Evolutionary conservation across 2,888 invertebrate species (phyloP).

Genomic region (Polyommatus iphigenia): DNA sequence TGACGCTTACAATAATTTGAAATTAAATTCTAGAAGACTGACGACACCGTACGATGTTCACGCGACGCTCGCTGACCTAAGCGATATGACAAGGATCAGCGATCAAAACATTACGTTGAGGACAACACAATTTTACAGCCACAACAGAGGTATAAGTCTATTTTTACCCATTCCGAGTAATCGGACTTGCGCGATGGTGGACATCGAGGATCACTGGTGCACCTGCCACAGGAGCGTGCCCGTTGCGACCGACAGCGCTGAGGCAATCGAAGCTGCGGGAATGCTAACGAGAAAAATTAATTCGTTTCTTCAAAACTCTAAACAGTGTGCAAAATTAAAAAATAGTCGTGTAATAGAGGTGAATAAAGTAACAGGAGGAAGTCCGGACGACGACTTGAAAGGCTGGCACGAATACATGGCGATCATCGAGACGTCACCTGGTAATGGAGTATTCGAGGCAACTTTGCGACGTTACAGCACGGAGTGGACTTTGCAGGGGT

Average conservation of each 20-base stretch:
- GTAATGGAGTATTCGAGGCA: constrained; percentile 86
- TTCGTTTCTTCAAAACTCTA: constrained; percentile 74
- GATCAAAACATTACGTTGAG: constrained; percentile 48
- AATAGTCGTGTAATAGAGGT: constrained; percentile 60
- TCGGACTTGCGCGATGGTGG: constrained; percentile 86
- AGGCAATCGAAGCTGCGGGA: constrained; percentile 77
- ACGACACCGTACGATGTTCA: constrained; percentile 89
- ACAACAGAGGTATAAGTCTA: constrained; percentile 83
- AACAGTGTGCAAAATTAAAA: constrained; percentile 82
- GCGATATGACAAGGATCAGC: constrained; percentile 62
- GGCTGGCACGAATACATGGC: constrained; percentile 79
- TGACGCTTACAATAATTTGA: constrained; percentile 81
- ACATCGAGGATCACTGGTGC: constrained; percentile 90
- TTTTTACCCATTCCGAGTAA: constrained; percentile 84
- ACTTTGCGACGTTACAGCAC: constrained; percentile 73
- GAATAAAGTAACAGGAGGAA: constrained; percentile 78
- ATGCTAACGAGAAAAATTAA: constrained; percentile 84
- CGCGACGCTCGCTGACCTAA: constrained; percentile 85
- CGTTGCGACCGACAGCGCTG: constrained; percentile 69
- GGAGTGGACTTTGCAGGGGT: constrained; percentile 79
- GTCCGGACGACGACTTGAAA: constrained; percentile 43
- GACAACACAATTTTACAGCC: constrained; percentile 48
- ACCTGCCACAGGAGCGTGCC: constrained; percentile 84
- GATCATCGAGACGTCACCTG: constrained; percentile 81
- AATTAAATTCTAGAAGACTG: constrained; percentile 82